Percentiles rank a stretch among this genome's conserved stretches.
phyloP scores from a whole-genome alignment of 2,888 invertebrate species.

The Ochropacha duplaris region DNA sequence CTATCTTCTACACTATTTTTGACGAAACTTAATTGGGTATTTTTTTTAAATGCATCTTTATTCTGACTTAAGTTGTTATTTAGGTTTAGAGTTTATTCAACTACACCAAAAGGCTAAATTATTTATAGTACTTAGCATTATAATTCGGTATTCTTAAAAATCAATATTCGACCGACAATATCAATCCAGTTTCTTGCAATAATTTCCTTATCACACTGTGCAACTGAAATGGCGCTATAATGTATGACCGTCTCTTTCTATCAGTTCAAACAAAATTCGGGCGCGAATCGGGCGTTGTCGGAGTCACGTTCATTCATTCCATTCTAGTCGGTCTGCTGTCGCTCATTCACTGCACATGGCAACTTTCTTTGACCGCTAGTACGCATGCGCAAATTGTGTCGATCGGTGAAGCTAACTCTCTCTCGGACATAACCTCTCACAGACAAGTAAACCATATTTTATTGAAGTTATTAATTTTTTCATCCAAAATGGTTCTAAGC shows the following conservation, averaged over 20 bases:
- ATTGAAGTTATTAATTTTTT: conserved; percentile 11
- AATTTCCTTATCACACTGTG: conserved; percentile 23
- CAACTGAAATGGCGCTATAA: conserved; percentile 23
- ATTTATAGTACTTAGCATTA: too few species aligned
- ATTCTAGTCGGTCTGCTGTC: conserved; percentile 24
- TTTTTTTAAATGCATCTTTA: too few species aligned
- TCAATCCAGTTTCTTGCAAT: background rate
- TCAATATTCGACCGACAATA: background rate
- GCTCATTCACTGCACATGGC: conserved; percentile 55
- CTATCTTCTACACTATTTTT: too few species aligned
- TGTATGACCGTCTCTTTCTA: conserved; percentile 27
- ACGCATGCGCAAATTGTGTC: conserved; percentile 74
- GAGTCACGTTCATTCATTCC: conserved; percentile 20
- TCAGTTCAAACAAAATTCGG: conserved; percentile 21
- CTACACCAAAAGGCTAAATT: too few species aligned
- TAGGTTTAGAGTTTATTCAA: too few species aligned
- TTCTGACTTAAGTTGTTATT: too few species aligned
- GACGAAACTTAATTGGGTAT: too few species aligned
- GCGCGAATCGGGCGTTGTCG: conserved; percentile 30
- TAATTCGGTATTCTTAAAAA: too few species aligned
- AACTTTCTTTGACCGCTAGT: conserved; percentile 72
- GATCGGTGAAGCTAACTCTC: conserved; percentile 51
- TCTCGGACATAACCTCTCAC: conserved; percentile 52
- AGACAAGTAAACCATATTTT: conserved; percentile 18
- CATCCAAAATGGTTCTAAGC: conserved; percentile 46